Evolutionary conservation across 2,888 invertebrate species (phyloP), one percentile per base, ranked within the genome.

Genomic region (Lymantria dispar): DNA sequence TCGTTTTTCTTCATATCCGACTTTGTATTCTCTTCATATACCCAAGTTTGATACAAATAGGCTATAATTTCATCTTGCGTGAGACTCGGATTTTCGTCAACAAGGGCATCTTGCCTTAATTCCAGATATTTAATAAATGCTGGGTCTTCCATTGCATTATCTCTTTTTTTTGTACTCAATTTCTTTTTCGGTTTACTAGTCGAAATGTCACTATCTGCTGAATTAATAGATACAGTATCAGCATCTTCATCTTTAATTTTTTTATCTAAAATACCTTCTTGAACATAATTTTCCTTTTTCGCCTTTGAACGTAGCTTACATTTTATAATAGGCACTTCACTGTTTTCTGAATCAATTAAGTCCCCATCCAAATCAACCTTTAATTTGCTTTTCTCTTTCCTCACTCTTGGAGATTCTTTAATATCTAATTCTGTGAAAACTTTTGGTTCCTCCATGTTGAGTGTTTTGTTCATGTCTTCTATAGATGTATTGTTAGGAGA

Each of bases 21-120:
- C 47, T 76, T 83, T 54, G 53, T 53, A 36, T 62, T 74, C 56
- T 66, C 74, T 54, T 70, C 64, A 39, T 65, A 64, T 45, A 82
- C 58, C 92, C 92, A 93, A 9, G 89, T 87, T 60, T 92, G 89
- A 41, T 87, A 85, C 48, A 93, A 76, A 70, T 92, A 92, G 13
- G 74, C 71, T 11, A 82, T 77, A 14, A 93, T 85, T 61, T 92
- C 92, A 1, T 86, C 80, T 45, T 85, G 80, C 0, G 85, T 80
- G 8, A 92, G 73, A 45, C 92, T 84, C 1, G 93, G 93, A 67
- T 93, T 83, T 63, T 93, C 87, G 42, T 92, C 91, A 54, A 91
- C 80, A 11, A 92, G 60, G 13, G 81, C 71, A 58, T 93, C 92
- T 66, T 87, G 89, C 59, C 85, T 82, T 8, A 92, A 58, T 54